A percentile compares a stretch with the other conserved stretches of the same genome.
These are phyloP conservation scores for Ceuthmochares aereus DNA, from an alignment of 2,113 vertebrate species.

Conservation along the genomic window DNA sequence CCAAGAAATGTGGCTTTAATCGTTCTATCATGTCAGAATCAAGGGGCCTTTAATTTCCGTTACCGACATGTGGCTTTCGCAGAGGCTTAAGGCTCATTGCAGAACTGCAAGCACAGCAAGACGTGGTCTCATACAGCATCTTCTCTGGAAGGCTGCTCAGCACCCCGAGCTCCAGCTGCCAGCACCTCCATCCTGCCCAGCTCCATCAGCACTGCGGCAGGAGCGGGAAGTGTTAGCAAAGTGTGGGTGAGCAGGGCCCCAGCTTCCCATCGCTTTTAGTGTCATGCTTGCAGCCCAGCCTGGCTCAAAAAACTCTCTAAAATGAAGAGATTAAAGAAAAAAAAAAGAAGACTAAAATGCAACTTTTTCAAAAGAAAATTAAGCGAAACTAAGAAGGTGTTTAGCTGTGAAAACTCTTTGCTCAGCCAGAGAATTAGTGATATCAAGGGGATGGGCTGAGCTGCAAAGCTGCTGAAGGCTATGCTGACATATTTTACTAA, in stretches of 20 bases:
- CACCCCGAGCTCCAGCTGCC: not conserved
- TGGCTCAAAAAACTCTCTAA: not conserved
- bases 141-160: not conserved
- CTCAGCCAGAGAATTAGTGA: slow-evolving; percentile 45
- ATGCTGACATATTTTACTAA: slow-evolving; percentile 35
- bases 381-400: slow-evolving; percentile 44
- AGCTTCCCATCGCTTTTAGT: not conserved
- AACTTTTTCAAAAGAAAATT: not conserved
- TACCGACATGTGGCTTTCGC: slow-evolving; percentile 28
- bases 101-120: slow-evolving; percentile 1
- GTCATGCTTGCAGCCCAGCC: not conserved
- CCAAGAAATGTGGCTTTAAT: slow-evolving; percentile 69
- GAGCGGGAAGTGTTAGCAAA: rapidly evolving
- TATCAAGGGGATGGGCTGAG: slow-evolving; percentile 55
- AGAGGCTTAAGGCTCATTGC: not conserved
- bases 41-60: slow-evolving; percentile 63
- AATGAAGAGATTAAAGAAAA: not conserved
- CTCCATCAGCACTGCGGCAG: rapidly evolving
- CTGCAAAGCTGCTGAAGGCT: slow-evolving; percentile 55
- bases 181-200: not conserved
- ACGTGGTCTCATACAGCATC: not conserved
- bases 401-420: slow-evolving; percentile 51
- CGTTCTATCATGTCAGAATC: slow-evolving; percentile 56
- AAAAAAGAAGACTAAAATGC: not conserved
- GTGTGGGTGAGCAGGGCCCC: rapidly evolving